Evolutionary conservation across 2,888 invertebrate species (phyloP).

Genomic region (Agrochola litura): DNA sequence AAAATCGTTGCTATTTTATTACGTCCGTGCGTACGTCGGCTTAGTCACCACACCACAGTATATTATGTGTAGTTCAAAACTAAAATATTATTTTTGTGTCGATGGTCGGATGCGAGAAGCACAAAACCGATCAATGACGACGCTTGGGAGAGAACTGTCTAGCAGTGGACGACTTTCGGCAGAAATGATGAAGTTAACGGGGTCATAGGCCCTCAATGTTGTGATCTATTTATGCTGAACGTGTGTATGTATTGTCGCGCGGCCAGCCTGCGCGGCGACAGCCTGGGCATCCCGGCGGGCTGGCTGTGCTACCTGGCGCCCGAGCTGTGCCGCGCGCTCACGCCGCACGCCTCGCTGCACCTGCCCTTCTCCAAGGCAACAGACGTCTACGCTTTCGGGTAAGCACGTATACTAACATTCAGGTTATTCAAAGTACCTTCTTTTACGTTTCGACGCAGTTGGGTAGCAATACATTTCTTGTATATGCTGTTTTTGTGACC

Average conservation of each 20-base stretch:
- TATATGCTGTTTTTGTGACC: neutral
- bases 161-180: neutral
- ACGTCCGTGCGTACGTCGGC: no score
- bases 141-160: neutral
- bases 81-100: neutral
- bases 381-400: conserved; percentile 99
- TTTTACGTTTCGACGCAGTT: neutral
- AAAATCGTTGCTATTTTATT: no score
- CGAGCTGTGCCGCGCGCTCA: conserved; percentile 97
- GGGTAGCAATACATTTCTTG: neutral
- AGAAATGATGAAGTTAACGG: neutral
- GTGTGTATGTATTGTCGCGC: conserved; percentile 1
- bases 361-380: conserved; percentile 98
- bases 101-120: neutral
- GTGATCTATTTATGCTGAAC: neutral
- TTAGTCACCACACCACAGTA: no score
- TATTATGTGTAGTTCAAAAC: no score
- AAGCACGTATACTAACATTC: conserved; percentile 40
- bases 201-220: no score
- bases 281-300: conserved; percentile 97
- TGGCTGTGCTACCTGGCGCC: conserved; percentile 99
- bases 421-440: neutral
- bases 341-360: conserved; percentile 95
- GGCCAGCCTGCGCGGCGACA: conserved; percentile 92
- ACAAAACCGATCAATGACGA: neutral